A percentile compares a stretch with the other conserved stretches of the same genome.
phyloP scores from a whole-genome alignment of 1,140 invertebrate genomes.

The Himalopsyche phryganea region DNA sequence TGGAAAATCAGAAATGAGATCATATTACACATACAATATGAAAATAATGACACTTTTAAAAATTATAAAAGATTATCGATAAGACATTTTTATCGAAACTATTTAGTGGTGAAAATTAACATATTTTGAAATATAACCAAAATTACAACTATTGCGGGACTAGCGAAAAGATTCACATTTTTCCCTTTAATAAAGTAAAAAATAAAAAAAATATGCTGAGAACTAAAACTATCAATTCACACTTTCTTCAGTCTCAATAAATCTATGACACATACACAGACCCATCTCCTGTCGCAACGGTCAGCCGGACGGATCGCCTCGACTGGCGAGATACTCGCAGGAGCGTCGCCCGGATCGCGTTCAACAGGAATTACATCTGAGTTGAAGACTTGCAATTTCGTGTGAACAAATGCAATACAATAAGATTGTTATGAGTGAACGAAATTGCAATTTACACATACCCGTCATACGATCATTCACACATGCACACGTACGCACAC shows the following conservation, averaged over 20 bases:
- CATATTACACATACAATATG: constrained; percentile 30
- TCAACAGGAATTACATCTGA: neutral
- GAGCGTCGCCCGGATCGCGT: neutral
- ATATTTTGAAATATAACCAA: constrained; percentile 14
- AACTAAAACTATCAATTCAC: too few relatives aligned
- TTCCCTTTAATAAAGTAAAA: constrained; percentile 1
- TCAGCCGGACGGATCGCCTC: too few relatives aligned
- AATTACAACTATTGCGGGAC: constrained; percentile 14
- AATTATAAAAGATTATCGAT: constrained; percentile 24
- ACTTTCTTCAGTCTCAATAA: too few relatives aligned
- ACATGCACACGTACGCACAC: constrained; percentile 1
- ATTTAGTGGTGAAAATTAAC: neutral
- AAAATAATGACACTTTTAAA: constrained; percentile 28
- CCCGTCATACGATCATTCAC: too few relatives aligned
- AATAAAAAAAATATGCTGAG: neutral
- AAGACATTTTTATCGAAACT: neutral
- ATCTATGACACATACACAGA: too few relatives aligned
- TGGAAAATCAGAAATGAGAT: constrained; percentile 33
- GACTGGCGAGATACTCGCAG: neutral
- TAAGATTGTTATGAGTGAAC: constrained; percentile 1
- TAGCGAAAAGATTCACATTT: neutral
- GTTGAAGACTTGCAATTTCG: neutral
- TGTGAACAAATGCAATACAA: neutral
- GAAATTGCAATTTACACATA: neutral
- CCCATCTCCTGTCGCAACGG: too few relatives aligned